Base-by-base conservation (phyloP, 2,888 invertebrate genomes). In the Drosophila greeni region DNA sequence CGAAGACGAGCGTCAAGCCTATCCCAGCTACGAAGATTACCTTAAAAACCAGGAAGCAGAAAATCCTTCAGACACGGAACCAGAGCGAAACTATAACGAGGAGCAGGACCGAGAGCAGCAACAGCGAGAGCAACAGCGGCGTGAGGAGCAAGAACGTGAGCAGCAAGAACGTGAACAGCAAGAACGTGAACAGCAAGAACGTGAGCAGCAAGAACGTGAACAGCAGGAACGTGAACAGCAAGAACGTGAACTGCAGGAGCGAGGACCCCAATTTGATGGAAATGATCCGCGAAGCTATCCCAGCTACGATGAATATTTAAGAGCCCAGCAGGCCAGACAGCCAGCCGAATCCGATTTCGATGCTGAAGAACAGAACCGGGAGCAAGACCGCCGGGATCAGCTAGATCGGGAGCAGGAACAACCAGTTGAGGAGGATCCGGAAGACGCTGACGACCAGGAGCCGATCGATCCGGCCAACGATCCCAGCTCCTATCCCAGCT, bases 101-200 rank as follows among this genome's bases (percentile, higher is more conserved):
- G 70, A 62, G 29, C 47, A 23, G 20, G 59, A 37, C 0, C 47
- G 62, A n/a, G 61, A 61, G 18, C 26, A 60, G 20, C 33, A 60
- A 20, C 48, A 7, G 14, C 31, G 24, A 0, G 56, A 58, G 11
- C 57, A 54, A 12, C 37, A 23, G 2, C 31, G 33, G 2, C 47
- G 40, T 0, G 47, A 65, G 8, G 59, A 69, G 24, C 70, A 69
- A 7, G 59, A 54, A 3, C 52, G 52, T 0, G 66, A 66, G 11
- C 60, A 51, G 20, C 12, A 23, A 1, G 42, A 34, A 0, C 34
- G 34, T 3, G 40, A 42, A 11, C 51, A 49, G 7, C 57, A 40
- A 2, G 60, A 67, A 3, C 68, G 52, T 0, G 45, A 47, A 3
- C 47, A 55, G 11, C 61, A 39, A 1, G 45, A 51, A 4, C 68